Percentiles rank a stretch among this genome's conserved stretches.
Conservation (phyloP, 1,140 invertebrate species). For the Pseudomyrmex gracilis region DNA sequence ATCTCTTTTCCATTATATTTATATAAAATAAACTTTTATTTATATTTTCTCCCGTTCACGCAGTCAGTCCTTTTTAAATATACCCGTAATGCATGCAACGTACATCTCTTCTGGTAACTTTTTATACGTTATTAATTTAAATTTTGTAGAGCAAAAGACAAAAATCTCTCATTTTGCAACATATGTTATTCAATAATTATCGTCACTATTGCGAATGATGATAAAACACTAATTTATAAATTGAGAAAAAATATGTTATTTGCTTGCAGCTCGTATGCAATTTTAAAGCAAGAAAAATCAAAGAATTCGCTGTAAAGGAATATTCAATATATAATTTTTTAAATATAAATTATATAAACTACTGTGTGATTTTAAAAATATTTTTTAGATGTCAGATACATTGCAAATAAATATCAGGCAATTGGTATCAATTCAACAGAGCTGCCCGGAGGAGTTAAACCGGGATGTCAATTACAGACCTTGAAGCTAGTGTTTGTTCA, state of each 20-base stretch:
- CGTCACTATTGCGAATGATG: neutral
- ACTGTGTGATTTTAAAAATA: no score
- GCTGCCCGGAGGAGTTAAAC: neutral
- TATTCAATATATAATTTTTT: neutral
- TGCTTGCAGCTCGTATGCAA: neutral
- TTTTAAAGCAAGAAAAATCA: neutral
- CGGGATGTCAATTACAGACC: neutral
- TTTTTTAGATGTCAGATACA: neutral
- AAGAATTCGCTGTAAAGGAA: neutral
- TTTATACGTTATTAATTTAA: conserved; percentile 52
- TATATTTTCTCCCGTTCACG: conserved; percentile 33
- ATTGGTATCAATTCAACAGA: neutral
- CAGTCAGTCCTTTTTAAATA: conserved; percentile 44
- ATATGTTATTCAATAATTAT: conserved; percentile 30
- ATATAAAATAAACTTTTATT: conserved; percentile 78
- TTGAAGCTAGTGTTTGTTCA: neutral
- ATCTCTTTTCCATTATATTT: conserved; percentile 19
- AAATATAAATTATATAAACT: conserved; percentile 1
- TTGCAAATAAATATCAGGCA: neutral
- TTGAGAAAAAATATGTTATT: neutral
- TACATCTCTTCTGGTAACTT: conserved; percentile 68
- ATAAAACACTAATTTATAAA: conserved; percentile 1
- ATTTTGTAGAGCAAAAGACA: conserved; percentile 30
- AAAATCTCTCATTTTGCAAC: neutral
- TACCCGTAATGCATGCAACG: conserved; percentile 34